Percentiles rank a stretch among this genome's conserved stretches.
phyloP scores from a whole-genome alignment of 2,797 vertebrate genomes.

The Trachops cirrhosus region DNA sequence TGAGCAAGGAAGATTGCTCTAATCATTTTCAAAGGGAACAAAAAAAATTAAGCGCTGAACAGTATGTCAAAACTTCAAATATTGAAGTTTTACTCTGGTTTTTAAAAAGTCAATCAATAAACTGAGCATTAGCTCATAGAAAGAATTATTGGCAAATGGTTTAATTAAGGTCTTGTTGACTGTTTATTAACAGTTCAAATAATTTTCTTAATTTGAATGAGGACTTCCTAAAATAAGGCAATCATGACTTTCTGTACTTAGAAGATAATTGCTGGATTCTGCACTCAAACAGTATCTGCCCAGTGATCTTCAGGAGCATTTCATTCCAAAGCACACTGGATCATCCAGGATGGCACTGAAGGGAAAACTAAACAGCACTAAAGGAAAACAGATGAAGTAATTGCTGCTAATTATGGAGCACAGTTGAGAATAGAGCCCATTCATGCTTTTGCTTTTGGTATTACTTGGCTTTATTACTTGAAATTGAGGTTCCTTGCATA shows the following conservation, averaged over 20 bases:
- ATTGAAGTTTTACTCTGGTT: conserved; percentile 10
- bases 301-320: neutral
- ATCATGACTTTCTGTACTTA: neutral
- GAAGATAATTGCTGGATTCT: conserved; percentile 30
- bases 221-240: neutral
- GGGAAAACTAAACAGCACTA: neutral
- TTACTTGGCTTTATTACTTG: conserved; percentile 14
- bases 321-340: neutral
- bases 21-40: conserved; percentile 54
- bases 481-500: neutral
- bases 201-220: conserved; percentile 31
- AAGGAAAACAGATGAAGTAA: neutral
- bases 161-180: conserved; percentile 42
- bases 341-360: neutral
- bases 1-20: conserved; percentile 59
- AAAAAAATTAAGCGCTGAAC: conserved; percentile 48
- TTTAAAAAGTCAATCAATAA: neutral
- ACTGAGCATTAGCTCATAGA: neutral
- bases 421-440: neutral
- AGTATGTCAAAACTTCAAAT: conserved; percentile 51
- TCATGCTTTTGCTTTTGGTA: neutral
- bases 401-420: neutral
- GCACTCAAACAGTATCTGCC: neutral
- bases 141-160: neutral
- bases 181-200: neutral